Evolutionary conservation across 2,797 vertebrate species (phyloP).

Genomic region (Leptatherina wallacei): DNA sequence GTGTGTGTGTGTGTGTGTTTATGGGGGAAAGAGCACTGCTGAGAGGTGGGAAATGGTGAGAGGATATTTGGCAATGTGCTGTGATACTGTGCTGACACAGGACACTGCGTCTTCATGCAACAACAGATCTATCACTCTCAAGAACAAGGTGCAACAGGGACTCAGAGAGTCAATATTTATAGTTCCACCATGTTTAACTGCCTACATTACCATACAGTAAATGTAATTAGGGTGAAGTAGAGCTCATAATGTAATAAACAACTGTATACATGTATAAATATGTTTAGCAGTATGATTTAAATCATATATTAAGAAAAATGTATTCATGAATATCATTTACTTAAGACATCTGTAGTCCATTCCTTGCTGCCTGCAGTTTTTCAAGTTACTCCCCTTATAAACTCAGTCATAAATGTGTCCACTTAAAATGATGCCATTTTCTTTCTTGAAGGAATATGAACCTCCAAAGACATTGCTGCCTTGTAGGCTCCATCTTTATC

Average conservation of each 20-base stretch:
- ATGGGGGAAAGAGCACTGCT: constrained; percentile 40
- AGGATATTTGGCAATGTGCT: constrained; percentile 71
- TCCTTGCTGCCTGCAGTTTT: not conserved
- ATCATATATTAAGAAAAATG: not conserved
- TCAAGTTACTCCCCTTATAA: not conserved
- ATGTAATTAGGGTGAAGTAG: not conserved
- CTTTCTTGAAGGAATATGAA: not conserved
- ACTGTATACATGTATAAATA: not conserved
- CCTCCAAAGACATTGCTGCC: not conserved
- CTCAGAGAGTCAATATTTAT: constrained; percentile 25
- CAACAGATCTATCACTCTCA: constrained; percentile 49
- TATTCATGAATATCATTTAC: not conserved
- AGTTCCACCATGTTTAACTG: constrained; percentile 18
- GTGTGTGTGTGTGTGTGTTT: constrained; percentile 22
- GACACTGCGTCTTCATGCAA: constrained; percentile 64
- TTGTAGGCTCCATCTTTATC: no score
- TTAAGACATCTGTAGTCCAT: not conserved
- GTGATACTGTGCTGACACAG: constrained; percentile 69
- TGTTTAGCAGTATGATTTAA: not conserved
- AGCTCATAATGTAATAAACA: not conserved
- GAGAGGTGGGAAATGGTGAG: constrained; percentile 61
- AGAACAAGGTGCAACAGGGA: constrained; percentile 27
- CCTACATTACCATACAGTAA: not conserved
- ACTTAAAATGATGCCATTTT: not conserved
- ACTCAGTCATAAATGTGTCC: not conserved